Conservation (phyloP, 2,113 vertebrate species). For the Forbesichthys papilliferus region DNA sequence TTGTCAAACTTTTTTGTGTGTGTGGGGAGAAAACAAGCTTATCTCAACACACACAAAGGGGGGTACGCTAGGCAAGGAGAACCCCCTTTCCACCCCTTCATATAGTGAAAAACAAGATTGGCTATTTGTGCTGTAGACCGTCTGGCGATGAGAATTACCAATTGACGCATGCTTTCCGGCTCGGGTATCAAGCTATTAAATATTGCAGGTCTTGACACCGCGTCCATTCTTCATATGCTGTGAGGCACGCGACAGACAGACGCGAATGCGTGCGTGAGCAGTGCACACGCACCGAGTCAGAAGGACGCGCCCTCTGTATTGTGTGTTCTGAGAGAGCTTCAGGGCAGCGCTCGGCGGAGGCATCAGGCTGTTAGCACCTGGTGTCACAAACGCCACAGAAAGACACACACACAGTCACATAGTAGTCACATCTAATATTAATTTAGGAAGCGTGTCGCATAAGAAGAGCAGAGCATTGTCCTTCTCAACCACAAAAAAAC, state of each 20-base stretch:
- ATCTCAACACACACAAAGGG: slow-evolving; percentile 8
- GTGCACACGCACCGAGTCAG: slow-evolving; percentile 13
- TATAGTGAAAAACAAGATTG: slow-evolving; percentile 27
- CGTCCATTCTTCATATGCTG: slow-evolving; percentile 26
- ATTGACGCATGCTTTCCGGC: slow-evolving; percentile 44
- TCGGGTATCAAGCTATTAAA: slow-evolving; percentile 70
- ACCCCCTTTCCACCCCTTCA: slow-evolving; percentile 6
- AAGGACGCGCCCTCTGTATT: neutral
- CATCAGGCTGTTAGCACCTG: slow-evolving; percentile 63
- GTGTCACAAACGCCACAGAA: slow-evolving; percentile 19
- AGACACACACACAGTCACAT: slow-evolving; percentile 17
- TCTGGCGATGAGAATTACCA: slow-evolving; percentile 37
- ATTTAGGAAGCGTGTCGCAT: slow-evolving; percentile 3
- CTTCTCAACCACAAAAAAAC: neutral
- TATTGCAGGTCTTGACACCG: slow-evolving; percentile 50
- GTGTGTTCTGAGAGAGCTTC: slow-evolving; percentile 34
- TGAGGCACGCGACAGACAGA: slow-evolving; percentile 10
- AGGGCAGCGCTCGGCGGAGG: slow-evolving; percentile 33
- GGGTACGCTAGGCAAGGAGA: too few species aligned
- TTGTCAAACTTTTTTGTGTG: neutral
- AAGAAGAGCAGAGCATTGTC: neutral
- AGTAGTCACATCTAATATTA: slow-evolving; percentile 24
- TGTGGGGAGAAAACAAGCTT: neutral
- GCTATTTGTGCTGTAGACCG: slow-evolving; percentile 26
- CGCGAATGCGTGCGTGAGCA: neutral